Base-by-base conservation (phyloP, 1,140 invertebrate species). In the Cepaea nemoralis region DNA sequence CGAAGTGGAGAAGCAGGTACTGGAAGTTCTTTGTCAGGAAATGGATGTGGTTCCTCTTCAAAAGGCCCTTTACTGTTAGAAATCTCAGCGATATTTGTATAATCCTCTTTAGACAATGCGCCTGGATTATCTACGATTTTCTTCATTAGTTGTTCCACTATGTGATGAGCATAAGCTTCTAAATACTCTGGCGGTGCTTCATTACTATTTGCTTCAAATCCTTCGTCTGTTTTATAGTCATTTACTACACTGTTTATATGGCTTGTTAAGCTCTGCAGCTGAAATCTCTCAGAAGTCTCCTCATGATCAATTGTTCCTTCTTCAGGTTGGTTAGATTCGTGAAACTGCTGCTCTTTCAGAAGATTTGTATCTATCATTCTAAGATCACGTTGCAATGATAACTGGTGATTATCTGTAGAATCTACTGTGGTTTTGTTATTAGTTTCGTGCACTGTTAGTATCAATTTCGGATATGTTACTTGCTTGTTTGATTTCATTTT, bases 41-140 rank as follows among this genome's bases (percentile, higher is more conserved):
- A 70, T 31, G 85, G 85, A 27, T 83, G 85, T 22, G 85, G 81
- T 33, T 82, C 82, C 27, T 80, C 79, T n/a, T 42, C 73, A n/a
- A 37, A 50, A 12, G n/a, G 50, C n/a, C 50, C 42, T 45, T 8
- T 55, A 24, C 8, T 55, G 82, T 74, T 22, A 82, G 50, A 19
- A 69, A 73, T 8, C 74, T 81, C 37, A 77, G 74, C n/a, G 66
- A 40, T 22, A 50, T 27, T 0, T 37, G 59, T 5, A 27, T 77
- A 39, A 66, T 59, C 8, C 12, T 69, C n/a, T 48, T 31, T 22
- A 48, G 31, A 10, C 2, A 35, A 35, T 48, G 50, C 10, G 31
- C 31, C 50, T 27, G 70, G 37, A 37, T 40, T 42, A 37, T 67
- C 27, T 31, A 37, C n/a, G 59, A 82, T 77, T 82, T 70, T 42